phyloP scores from a whole-genome alignment of 1,140 invertebrate species.

The Heliothis subflexa region DNA sequence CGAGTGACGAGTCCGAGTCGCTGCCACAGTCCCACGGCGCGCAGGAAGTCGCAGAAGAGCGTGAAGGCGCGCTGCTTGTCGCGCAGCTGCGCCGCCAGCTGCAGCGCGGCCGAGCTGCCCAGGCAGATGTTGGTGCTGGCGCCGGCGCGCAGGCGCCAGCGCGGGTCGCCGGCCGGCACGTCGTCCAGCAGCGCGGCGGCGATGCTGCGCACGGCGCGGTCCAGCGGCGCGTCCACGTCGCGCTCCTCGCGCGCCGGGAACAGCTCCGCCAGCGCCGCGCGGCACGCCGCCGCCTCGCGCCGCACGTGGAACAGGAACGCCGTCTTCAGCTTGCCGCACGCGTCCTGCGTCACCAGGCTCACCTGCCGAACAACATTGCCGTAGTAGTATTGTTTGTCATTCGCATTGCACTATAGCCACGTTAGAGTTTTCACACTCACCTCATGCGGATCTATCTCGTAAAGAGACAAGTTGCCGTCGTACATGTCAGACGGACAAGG shows the following conservation, averaged over 20 bases:
- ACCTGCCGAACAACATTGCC: conserved; percentile 32
- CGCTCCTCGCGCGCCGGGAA: conserved; percentile 85
- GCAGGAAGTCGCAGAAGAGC: conserved; percentile 92
- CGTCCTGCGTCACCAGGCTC: conserved; percentile 64
- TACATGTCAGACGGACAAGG: conserved; percentile 81
- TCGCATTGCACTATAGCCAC: not conserved
- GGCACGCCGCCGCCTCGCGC: conserved; percentile 86
- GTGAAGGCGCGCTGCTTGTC: conserved; percentile 94
- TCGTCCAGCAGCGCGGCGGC: conserved; percentile 95
- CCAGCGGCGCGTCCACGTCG: conserved; percentile 88
- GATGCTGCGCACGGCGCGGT: conserved; percentile 90
- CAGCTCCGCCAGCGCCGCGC: conserved; percentile 89
- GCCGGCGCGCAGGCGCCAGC: conserved; percentile 73
- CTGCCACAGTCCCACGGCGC: conserved; percentile 91
- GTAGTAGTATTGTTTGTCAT: not conserved
- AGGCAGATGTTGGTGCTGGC: conserved; percentile 72
- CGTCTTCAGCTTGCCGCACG: conserved; percentile 89
- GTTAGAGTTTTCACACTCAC: conserved; percentile 69
- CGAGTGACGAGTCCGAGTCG: conserved; percentile 90
- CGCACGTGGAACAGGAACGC: conserved; percentile 91
- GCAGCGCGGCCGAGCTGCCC: conserved; percentile 91
- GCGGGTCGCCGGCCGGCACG: conserved; percentile 95
- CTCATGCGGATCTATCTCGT: conserved; percentile 91
- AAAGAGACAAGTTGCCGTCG: conserved; percentile 88
- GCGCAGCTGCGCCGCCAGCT: conserved; percentile 93